Percentiles rank a stretch among this genome's conserved stretches.
These are phyloP conservation scores for Stegophylla sp. DNA, from an alignment of 2,888 invertebrate genomes.

Conservation along the genomic window DNA sequence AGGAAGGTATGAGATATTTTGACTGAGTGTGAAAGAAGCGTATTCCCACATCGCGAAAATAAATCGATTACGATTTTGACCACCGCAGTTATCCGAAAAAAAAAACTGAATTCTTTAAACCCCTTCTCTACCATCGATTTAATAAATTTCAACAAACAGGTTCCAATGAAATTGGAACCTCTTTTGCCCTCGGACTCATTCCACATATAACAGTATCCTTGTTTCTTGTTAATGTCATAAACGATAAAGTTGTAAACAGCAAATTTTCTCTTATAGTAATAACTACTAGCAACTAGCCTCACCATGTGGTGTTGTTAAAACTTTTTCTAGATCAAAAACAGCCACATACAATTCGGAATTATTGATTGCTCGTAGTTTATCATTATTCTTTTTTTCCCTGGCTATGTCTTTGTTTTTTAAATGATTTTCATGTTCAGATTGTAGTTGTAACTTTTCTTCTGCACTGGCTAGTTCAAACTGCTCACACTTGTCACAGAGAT, in stretches of 20 bases:
- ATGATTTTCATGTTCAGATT: not conserved
- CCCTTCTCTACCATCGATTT: not conserved
- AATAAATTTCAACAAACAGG: not conserved
- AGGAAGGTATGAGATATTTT: not conserved
- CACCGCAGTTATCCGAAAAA: not conserved
- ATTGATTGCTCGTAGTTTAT: not conserved
- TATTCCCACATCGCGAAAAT: constrained; percentile 5
- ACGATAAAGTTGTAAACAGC: not conserved
- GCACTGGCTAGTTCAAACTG: not conserved
- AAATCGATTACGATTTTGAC: not conserved
- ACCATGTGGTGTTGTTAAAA: not conserved
- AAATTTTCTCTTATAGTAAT: constrained; percentile 21
- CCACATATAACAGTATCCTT: not conserved
- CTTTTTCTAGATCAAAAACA: constrained; percentile 26
- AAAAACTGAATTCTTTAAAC: not conserved
- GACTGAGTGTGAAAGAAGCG: not conserved
- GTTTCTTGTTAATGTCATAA: not conserved
- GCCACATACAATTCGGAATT: not conserved
- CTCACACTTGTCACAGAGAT: constrained; percentile 18
- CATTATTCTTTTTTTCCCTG: constrained; percentile 19
- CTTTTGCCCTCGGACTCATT: not conserved
- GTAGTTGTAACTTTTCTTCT: constrained; percentile 2
- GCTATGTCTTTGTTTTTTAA: not conserved
- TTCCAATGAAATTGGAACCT: not conserved
- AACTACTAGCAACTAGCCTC: no score